These are phyloP conservation scores for Dromas ardeola DNA, from an alignment of 2,113 vertebrate genomes.

Conservation along the genomic window DNA sequence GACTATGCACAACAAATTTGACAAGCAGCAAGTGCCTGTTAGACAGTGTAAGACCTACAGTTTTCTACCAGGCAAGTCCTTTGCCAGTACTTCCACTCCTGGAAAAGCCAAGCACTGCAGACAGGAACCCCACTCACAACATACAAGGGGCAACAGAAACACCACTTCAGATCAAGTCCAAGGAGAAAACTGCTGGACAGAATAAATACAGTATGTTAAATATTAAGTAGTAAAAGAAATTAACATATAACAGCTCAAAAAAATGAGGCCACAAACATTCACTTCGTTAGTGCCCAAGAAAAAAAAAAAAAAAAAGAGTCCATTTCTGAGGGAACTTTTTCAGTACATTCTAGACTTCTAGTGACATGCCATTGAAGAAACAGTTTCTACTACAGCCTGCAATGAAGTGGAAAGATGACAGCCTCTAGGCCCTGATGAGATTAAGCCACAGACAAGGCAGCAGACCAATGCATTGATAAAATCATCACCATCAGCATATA, in stretches of 20 bases:
- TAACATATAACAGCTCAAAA: neutral
- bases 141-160: neutral
- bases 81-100: neutral
- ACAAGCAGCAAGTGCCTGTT: neutral
- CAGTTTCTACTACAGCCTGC: neutral
- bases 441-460: slow-evolving; percentile 4
- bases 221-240: neutral
- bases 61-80: neutral
- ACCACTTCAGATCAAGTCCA: neutral
- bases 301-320: neutral
- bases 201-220: neutral
- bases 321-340: neutral
- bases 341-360: neutral
- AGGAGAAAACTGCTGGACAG: neutral
- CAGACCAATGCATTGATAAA: neutral
- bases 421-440: neutral
- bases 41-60: neutral
- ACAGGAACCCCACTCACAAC: neutral
- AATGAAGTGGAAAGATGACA: neutral
- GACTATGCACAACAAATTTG: neutral
- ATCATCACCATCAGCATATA: neutral
- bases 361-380: slow-evolving; percentile 13
- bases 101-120: neutral
- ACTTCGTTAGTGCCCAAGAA: neutral
- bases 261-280: neutral